Conservation (phyloP, 2,797 vertebrate species). For the Scolopax bukidnonensis region DNA sequence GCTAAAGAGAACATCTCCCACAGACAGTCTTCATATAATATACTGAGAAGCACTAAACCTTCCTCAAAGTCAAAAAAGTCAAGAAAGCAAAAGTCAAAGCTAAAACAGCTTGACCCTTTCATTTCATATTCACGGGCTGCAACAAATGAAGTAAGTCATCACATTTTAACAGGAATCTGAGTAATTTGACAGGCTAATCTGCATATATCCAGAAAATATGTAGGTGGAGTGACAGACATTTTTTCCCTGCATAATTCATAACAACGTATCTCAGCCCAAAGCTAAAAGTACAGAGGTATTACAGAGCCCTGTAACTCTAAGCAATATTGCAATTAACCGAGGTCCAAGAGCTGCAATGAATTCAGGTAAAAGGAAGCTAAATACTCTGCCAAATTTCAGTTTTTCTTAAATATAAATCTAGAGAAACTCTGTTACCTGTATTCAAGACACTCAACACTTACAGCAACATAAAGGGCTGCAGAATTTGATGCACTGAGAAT, state of each 20-base stretch:
- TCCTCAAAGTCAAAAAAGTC: neutral
- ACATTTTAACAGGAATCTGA: neutral
- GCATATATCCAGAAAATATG: neutral
- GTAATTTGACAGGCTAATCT: slow-evolving; percentile 20
- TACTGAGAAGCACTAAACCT: neutral
- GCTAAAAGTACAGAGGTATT: neutral
- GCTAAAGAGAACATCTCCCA: neutral
- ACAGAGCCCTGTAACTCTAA: neutral
- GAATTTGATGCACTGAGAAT: neutral
- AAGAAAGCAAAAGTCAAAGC: neutral
- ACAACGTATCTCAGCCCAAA: neutral
- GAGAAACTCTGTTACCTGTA: neutral
- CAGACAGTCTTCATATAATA: neutral
- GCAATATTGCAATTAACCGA: neutral
- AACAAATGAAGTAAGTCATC: neutral
- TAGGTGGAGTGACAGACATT: neutral
- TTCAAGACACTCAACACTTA: neutral
- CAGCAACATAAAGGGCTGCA: neutral
- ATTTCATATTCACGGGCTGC: neutral
- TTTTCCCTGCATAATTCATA: neutral
- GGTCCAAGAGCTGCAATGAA: neutral
- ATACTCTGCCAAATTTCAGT: neutral
- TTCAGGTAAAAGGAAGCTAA: neutral
- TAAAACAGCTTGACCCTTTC: neutral
- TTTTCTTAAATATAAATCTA: neutral